A percentile compares a stretch with the other conserved stretches of the same genome.
Evolutionary conservation across 2,113 vertebrate genomes (phyloP).

Genomic region (Pseudonaja textilis): DNA sequence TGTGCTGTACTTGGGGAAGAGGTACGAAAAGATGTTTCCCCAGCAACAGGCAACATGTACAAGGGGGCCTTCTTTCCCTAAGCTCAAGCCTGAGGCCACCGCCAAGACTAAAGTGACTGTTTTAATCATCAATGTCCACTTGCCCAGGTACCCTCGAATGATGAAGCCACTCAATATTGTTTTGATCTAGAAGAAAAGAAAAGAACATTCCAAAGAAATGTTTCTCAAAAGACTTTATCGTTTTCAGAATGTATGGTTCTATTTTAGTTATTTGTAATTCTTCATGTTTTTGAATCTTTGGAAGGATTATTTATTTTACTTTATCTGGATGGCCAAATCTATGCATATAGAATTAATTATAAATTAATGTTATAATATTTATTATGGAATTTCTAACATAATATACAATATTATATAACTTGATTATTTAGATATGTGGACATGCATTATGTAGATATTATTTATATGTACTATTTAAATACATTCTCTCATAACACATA

Average conservation of each 20-base stretch:
- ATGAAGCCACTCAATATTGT: conserved; percentile 99
- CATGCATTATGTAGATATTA: neutral
- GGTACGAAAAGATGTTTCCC: conserved; percentile 99
- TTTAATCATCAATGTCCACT: conserved; percentile 99
- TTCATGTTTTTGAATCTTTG: neutral
- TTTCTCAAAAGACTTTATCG: neutral
- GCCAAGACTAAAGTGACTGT: conserved; percentile 96
- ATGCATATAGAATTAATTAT: neutral
- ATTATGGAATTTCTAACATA: neutral
- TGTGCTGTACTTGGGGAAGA: conserved; percentile 99
- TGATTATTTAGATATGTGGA: neutral
- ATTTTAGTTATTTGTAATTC: neutral
- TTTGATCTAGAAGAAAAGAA: conserved; percentile 85
- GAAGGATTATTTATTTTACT: neutral
- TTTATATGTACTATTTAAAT: neutral
- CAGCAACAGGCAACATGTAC: conserved; percentile 99
- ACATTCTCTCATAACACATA: neutral
- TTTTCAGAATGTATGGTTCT: neutral
- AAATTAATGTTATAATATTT: neutral
- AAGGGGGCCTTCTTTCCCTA: conserved; percentile 96
- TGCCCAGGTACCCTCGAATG: conserved; percentile 96
- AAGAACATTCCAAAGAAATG: conserved; percentile 10
- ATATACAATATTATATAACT: neutral
- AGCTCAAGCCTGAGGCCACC: conserved; percentile 94
- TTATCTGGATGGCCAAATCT: neutral